Evolutionary conservation across 1,140 invertebrate species (phyloP), one percentile per base, ranked within the genome.

Genomic region (Zaprionus lachaisei): DNA sequence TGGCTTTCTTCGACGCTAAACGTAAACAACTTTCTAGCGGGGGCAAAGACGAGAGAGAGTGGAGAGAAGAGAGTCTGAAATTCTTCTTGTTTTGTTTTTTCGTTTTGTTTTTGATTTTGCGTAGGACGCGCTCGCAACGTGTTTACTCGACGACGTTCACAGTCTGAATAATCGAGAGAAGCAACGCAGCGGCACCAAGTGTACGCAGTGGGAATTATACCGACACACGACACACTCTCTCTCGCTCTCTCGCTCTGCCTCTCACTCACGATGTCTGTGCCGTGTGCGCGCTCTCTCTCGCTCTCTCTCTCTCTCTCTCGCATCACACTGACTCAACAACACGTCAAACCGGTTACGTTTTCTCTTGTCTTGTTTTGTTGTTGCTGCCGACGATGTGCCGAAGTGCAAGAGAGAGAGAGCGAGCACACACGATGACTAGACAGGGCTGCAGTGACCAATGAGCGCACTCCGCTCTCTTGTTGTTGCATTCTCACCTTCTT

Each of bases 61-160:
- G 20, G 37, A 17, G 12, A 24, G 6, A 57, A 38, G 24, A 44
- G 24, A 61, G 41, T 70, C 26, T 41, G 55, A 64, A 28, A 81
- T 60, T 65, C 49, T 57, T 74, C 61, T 67, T 61, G 28, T 64
- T 54, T 28, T 82, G 68, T 47, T 44, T 54, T 58, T 41, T 22
- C 47, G 49, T 63, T 66, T 49, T 38, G 17, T 49, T 66, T 68
- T 54, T 28, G 37, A 58, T 44, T 17, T 24, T 67, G 78, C 81
- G 81, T 81, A 89, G 77, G 81, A 90, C 82, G 85, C 82, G 87
- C 72, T 73, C 66, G 72, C 51, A 68, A 90, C 79, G 86, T 92
- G 87, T 92, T 91, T 75, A 91, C 91, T 92, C 87, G 83, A 91
- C 87, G 91, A 91, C 91, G 91, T 81, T 90, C 91, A 80, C 73